Evolutionary conservation across 2,113 vertebrate species (phyloP), one percentile per base, ranked within the genome.

Genomic region (Nibea albiflora): DNA sequence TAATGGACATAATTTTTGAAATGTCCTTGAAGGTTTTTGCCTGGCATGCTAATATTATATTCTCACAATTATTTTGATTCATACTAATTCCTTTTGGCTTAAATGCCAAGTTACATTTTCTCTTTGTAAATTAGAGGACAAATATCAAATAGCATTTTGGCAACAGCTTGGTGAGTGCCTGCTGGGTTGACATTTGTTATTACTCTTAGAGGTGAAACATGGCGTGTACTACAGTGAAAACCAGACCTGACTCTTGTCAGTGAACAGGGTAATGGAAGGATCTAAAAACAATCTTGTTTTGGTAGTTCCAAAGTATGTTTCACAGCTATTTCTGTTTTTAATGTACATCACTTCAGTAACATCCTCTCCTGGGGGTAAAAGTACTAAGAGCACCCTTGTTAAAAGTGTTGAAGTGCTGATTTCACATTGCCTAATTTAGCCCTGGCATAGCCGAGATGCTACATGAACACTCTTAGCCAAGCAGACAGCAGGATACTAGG

Each of bases 381-480:
- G 65, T 68, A 89, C 84, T 84, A 85, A 67, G 52, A 78, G 58
- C 66, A 78, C 76, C 69, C 71, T 75, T 80, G 74, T 88, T 83
- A 70, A 81, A 90, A 90, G 58, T 85, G 74, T 89, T 88, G 63
- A 86, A 82, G 71, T 85, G 76, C 80, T 88, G 74, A 85, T 92
- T 91, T 88, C 83, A 83, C 57, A 20, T 80, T 76, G 87, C 80
- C 88, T 85, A 71, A 90, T 90, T 92, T 89, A 90, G 83, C 79
- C 35, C 80, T 83, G 90, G 84, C 79, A 73, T 76, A 84, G 83
- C 80, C 80, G 58, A 86, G 76, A 91, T 84, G 85, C 90, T 87
- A 90, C 79, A 91, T 78, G 74, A 92, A 88, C 65, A 70, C 83
- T 85, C 88, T 88, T 90, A 90, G 85, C 90, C 88, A 87, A 91